Evolutionary conservation across 2,888 invertebrate genomes (phyloP).

Genomic region (Agrenia bidenticulata): DNA sequence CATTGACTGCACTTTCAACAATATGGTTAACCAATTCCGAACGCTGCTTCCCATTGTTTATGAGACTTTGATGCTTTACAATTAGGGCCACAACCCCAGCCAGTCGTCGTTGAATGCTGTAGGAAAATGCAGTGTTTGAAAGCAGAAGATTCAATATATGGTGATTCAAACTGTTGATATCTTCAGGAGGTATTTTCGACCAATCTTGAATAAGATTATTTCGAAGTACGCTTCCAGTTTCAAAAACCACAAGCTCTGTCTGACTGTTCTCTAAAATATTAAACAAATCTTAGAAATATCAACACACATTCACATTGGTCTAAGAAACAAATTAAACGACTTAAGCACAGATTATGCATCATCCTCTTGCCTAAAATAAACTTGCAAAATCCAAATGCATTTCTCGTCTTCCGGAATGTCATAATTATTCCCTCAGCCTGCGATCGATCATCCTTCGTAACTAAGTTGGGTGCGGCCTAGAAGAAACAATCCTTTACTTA

Average conservation of each 20-base stretch:
- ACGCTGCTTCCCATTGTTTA: slow-evolving; percentile 46
- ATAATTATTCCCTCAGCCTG: slow-evolving; percentile 79
- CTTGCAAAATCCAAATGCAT: slow-evolving; percentile 77
- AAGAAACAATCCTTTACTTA: slow-evolving; percentile 17
- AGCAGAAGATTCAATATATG: slow-evolving; percentile 42
- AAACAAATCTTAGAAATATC: slow-evolving; percentile 1
- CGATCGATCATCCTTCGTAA: slow-evolving; percentile 74
- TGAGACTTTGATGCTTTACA: slow-evolving; percentile 51
- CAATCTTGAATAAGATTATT: slow-evolving; percentile 82
- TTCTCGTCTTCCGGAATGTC: slow-evolving; percentile 76
- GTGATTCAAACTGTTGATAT: slow-evolving; percentile 48
- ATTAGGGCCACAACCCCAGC: slow-evolving; percentile 48
- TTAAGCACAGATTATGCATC: too few relatives aligned
- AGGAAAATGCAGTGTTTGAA: slow-evolving; percentile 42
- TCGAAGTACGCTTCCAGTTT: slow-evolving; percentile 79
- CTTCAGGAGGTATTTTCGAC: slow-evolving; percentile 58
- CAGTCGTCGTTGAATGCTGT: slow-evolving; percentile 46
- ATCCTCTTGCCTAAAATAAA: slow-evolving; percentile 65
- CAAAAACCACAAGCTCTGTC: slow-evolving; percentile 80
- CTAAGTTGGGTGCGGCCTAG: slow-evolving; percentile 77
- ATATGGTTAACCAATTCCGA: slow-evolving; percentile 46
- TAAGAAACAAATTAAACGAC: too few relatives aligned
- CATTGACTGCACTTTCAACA: slow-evolving; percentile 31
- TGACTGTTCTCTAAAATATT: slow-evolving; percentile 63
- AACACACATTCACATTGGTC: slow-evolving; percentile 7